Percentiles rank a stretch among this genome's conserved stretches.
Conservation (phyloP, 2,888 invertebrate genomes). For the Melitaea athalia region DNA sequence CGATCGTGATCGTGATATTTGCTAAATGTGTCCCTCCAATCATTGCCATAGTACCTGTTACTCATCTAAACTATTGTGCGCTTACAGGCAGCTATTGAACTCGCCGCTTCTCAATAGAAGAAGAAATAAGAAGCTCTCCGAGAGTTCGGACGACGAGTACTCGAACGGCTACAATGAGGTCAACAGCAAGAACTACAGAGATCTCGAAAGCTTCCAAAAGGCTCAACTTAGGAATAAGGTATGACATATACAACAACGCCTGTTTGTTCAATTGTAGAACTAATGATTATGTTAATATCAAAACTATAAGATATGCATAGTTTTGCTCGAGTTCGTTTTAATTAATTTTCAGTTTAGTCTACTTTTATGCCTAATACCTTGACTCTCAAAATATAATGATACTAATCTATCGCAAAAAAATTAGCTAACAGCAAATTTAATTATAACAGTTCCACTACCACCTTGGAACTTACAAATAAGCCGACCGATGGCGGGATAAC, state of each 20-base stretch:
- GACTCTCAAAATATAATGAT: no score
- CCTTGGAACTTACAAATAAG: no score
- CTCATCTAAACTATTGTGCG: not conserved
- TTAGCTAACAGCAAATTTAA: no score
- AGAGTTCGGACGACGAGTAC: conserved; percentile 92
- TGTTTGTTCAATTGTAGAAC: not conserved
- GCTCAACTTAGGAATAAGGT: conserved; percentile 96
- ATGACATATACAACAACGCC: conserved; percentile 25
- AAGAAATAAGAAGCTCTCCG: conserved; percentile 88
- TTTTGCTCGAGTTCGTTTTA: not conserved
- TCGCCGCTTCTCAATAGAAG: conserved; percentile 91
- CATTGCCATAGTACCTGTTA: not conserved
- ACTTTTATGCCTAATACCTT: no score
- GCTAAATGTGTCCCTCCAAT: not conserved
- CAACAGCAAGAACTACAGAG: conserved; percentile 89
- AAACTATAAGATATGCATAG: not conserved
- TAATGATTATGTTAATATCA: not conserved
- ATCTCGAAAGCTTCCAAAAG: conserved; percentile 95
- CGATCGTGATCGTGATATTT: no score
- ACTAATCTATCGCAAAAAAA: no score
- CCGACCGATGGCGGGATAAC: no score
- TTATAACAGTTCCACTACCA: no score
- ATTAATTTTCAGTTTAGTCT: no score
- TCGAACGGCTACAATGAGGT: conserved; percentile 76
- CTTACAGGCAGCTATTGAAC: conserved; percentile 87